Conservation (phyloP, 2,113 vertebrate species). For the Corythornis vintsioides region DNA sequence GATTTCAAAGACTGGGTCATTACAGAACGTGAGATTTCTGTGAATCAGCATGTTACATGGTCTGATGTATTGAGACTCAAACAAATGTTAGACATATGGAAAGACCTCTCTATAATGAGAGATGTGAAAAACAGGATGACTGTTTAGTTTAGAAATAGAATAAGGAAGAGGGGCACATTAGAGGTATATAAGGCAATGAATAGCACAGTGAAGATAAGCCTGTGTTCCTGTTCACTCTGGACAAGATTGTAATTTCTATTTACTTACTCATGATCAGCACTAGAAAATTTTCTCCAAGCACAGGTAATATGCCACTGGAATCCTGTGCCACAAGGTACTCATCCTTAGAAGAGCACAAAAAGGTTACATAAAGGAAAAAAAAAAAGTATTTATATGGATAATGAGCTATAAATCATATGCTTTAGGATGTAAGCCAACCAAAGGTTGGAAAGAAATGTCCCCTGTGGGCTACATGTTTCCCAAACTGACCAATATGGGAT, state of each 20-base stretch:
- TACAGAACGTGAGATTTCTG: slow-evolving; percentile 59
- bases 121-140: slow-evolving; percentile 60
- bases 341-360: neutral
- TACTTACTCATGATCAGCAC: neutral
- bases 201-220: slow-evolving; percentile 9
- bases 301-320: neutral
- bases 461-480: neutral
- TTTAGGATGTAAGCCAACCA: neutral
- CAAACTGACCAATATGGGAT: neutral
- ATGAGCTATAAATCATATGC: neutral
- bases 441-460: neutral
- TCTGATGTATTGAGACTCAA: slow-evolving; percentile 57
- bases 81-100: slow-evolving; percentile 68
- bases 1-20: slow-evolving; percentile 58
- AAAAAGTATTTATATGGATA: neutral
- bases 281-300: neutral
- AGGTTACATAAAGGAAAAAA: neutral
- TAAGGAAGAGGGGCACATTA: slow-evolving; percentile 34
- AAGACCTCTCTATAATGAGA: slow-evolving; percentile 61
- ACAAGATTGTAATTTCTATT: neutral
- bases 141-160: slow-evolving; percentile 60
- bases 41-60: slow-evolving; percentile 64
- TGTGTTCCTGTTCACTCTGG: neutral
- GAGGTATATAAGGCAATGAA: slow-evolving; percentile 25
- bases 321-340: neutral